Conservation (phyloP, 2,113 vertebrate species). For the Tylochromis polylepis region DNA sequence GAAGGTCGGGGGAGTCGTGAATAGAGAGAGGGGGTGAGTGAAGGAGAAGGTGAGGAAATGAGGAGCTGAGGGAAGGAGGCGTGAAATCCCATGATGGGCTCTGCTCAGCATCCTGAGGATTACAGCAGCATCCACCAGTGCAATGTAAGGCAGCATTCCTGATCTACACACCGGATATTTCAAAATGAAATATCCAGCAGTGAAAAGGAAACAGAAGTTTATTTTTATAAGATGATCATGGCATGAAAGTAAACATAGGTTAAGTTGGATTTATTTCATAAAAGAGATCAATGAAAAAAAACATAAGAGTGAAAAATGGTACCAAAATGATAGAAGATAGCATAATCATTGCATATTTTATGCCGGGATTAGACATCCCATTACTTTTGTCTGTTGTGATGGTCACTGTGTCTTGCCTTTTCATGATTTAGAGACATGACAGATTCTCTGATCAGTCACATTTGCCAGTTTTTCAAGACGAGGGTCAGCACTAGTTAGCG, state of each 20-base stretch:
- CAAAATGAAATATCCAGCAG: conserved; percentile 15
- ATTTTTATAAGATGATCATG: neutral
- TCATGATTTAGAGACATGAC: neutral
- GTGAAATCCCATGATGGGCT: conserved; percentile 44
- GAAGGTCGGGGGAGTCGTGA: neutral
- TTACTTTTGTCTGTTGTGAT: neutral
- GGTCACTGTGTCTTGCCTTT: neutral
- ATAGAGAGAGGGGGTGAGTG: neutral
- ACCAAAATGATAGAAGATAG: neutral
- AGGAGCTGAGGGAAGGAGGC: conserved; percentile 17
- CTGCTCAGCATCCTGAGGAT: conserved; percentile 42
- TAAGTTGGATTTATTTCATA: neutral
- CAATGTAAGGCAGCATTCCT: neutral
- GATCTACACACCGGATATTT: conserved; percentile 5
- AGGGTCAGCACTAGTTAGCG: neutral
- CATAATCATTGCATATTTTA: neutral
- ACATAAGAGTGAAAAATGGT: neutral
- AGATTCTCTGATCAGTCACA: neutral
- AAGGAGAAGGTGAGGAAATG: conserved; percentile 7
- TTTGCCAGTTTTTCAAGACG: neutral
- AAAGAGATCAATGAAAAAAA: neutral
- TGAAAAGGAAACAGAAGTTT: conserved; percentile 5
- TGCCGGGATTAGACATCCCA: neutral
- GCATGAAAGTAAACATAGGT: neutral
- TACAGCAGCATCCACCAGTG: conserved; percentile 15